Evolutionary conservation across 2,888 invertebrate genomes (phyloP), one percentile per base, ranked within the genome.

Genomic region (Lysandra coridon): DNA sequence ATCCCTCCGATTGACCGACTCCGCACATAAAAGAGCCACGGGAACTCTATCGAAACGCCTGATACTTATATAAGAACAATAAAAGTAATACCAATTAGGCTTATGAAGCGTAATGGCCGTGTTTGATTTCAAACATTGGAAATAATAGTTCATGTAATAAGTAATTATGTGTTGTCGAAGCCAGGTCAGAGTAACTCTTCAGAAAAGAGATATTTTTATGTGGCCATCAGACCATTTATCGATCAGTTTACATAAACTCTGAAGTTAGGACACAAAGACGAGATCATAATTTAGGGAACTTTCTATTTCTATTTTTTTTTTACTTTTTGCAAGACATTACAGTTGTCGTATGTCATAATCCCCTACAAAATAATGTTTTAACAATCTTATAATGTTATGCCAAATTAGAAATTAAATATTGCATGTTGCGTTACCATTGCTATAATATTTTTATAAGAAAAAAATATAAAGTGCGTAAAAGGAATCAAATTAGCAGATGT

Each of bases 201-300:
- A 78, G 78, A 76, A 81, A 74, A 75, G 77, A 80, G 80, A 81
- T 60, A 80, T 82, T 82, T 81, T 82, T 81, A 81, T 80, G 75
- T 60, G 78, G 78, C 79, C 69, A 30, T 37, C 37, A 78, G 53
- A 73, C 44, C 40, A 78, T 40, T 64, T 76, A 78, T 33, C 30
- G 49, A 69, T 62, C 12, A 44, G n/a, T n/a, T n/a, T 69, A 40
- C 73, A 4, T 74, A 80, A 80, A 79, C 79, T 78, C 44, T 37
- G 78, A 64, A 80, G 44, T 23, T 79, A 57, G 12, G 37, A 76
- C 12, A 44, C 62, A 60, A 44, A 49, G 30, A 30, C 23, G 23
- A 12, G 64, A 23, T 23, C 6, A 30, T 23, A 37, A 74, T 78
- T 30, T 53, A 17, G 37, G 44, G 44, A 7, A 23, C 62, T 7